A percentile compares a stretch with the other conserved stretches of the same genome.
phyloP scores from a whole-genome alignment of 2,888 invertebrate species.

The Brassicogethes aeneus region DNA sequence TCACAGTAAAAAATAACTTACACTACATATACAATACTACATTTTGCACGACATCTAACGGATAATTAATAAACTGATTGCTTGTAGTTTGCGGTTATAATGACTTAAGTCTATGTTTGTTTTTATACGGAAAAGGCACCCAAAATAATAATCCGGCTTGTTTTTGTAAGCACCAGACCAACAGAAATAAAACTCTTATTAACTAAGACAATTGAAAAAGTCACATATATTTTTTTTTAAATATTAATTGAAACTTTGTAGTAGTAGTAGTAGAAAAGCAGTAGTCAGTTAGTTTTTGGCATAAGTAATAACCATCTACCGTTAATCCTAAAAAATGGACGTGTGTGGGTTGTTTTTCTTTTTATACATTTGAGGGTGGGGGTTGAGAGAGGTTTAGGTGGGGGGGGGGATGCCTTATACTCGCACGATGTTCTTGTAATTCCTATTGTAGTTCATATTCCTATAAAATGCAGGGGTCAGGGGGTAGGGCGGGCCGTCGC shows the following conservation, averaged over 20 bases:
- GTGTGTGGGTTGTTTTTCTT: slow-evolving; percentile 1
- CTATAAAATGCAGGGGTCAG: slow-evolving; percentile 34
- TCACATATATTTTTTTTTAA: slow-evolving; percentile 21
- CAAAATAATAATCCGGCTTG: slow-evolving; percentile 15
- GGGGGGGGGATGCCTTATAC: slow-evolving; percentile 25
- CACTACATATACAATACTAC: slow-evolving; percentile 22
- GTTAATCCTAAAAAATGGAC: slow-evolving; percentile 15
- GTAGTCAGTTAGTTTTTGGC: neutral
- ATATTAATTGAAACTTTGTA: neutral
- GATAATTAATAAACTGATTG: slow-evolving; percentile 24
- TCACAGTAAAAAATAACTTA: slow-evolving; percentile 31
- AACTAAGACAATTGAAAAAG: slow-evolving; percentile 18
- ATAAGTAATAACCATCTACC: slow-evolving; percentile 10
- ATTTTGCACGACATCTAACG: slow-evolving; percentile 18
- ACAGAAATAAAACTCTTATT: slow-evolving; percentile 18
- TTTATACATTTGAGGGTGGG: slow-evolving; percentile 7
- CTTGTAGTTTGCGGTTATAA: slow-evolving; percentile 27
- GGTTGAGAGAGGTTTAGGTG: too few species aligned
- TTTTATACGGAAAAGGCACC: slow-evolving; percentile 22
- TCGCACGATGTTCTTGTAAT: slow-evolving; percentile 37
- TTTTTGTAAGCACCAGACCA: slow-evolving; percentile 16
- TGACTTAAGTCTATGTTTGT: too few species aligned
- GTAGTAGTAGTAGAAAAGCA: too few species aligned
- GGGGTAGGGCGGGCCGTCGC: slow-evolving; percentile 33
- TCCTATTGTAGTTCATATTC: slow-evolving; percentile 35